phyloP scores from a whole-genome alignment of 2,797 vertebrate genomes.

The Dendrocincla tyrannina region DNA sequence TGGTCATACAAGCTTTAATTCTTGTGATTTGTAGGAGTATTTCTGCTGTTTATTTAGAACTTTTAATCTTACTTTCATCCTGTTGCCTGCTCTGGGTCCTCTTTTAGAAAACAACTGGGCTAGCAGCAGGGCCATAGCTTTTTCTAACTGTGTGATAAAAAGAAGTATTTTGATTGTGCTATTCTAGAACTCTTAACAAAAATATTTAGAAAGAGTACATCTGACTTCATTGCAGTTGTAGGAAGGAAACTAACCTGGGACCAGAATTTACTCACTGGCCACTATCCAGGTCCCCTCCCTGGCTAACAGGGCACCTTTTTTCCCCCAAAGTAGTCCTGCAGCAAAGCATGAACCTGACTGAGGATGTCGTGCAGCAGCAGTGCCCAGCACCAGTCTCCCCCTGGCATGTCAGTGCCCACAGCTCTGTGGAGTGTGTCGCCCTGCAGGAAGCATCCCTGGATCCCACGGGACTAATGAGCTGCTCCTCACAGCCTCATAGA shows the following conservation, averaged over 20 bases:
- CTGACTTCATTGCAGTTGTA: neutral
- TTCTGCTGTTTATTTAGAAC: conserved; percentile 21
- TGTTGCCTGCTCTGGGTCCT: neutral
- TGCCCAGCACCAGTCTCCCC: neutral
- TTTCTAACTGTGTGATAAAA: neutral
- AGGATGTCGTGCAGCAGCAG: neutral
- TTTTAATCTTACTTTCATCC: neutral
- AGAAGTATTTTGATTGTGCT: neutral
- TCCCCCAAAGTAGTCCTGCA: neutral
- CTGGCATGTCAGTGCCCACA: neutral
- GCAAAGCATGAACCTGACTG: neutral
- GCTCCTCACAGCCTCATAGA: neutral
- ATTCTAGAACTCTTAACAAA: neutral
- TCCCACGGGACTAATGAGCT: neutral
- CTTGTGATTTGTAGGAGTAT: conserved; percentile 39
- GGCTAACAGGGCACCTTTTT: neutral
- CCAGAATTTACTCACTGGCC: neutral
- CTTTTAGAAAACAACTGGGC: neutral
- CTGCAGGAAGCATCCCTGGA: neutral
- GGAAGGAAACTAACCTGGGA: neutral
- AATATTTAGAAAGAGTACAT: neutral
- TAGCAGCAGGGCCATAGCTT: neutral
- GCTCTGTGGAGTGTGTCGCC: neutral
- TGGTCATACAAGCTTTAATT: conserved; percentile 2
- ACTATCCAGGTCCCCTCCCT: neutral